phyloP scores from a whole-genome alignment of 1,140 invertebrate species.

The Oedothorax gibbosus region DNA sequence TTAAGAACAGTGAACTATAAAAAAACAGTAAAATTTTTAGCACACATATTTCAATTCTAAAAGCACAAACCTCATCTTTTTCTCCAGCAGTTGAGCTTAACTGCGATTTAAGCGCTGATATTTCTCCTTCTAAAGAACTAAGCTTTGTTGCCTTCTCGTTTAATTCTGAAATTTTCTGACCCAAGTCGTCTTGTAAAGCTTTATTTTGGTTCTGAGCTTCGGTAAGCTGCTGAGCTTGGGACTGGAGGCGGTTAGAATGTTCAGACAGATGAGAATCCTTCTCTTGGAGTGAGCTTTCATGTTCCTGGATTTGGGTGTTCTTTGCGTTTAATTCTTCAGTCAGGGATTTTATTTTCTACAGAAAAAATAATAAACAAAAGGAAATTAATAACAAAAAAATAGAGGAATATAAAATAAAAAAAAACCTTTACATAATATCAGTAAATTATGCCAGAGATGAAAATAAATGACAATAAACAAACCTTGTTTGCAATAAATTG shows the following conservation, averaged over 20 bases:
- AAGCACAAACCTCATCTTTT: constrained; percentile 31
- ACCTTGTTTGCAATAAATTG: no score
- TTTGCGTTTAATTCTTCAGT: constrained; percentile 34
- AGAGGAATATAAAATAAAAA: neutral
- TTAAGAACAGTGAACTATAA: no score
- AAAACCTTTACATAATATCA: constrained; percentile 6
- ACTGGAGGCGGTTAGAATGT: constrained; percentile 6
- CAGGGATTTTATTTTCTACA: constrained; percentile 27
- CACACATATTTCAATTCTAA: neutral
- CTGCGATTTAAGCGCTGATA: constrained; percentile 15
- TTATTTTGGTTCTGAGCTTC: constrained; percentile 13
- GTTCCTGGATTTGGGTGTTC: constrained; percentile 3
- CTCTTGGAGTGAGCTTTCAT: constrained; percentile 8
- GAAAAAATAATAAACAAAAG: constrained; percentile 18
- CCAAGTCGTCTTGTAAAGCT: constrained; percentile 13
- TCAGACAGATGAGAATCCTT: constrained; percentile 13
- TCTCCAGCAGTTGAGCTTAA: constrained; percentile 8
- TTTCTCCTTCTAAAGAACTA: constrained; percentile 21
- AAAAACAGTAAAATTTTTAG: neutral
- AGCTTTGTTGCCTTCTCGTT: constrained; percentile 2
- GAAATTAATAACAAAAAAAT: neutral
- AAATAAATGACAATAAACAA: neutral
- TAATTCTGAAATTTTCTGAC: constrained; percentile 9
- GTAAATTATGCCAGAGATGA: constrained; percentile 1
- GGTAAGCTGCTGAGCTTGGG: neutral